Conservation (phyloP, 2,888 invertebrate genomes). For the Spodoptera littoralis region DNA sequence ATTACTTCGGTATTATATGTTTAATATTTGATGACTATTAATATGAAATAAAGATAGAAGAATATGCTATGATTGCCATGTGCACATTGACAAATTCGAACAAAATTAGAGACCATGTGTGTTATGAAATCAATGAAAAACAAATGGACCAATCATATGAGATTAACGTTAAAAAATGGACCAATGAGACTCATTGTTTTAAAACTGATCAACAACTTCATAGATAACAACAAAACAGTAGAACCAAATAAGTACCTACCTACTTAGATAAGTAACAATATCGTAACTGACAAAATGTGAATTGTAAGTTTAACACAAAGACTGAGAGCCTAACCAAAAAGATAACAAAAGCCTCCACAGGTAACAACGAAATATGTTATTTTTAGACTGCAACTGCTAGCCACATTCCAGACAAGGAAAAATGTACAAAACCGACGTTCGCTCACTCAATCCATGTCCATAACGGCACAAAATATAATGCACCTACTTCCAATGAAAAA, state of each 20-base stretch:
- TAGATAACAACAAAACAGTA: not conserved
- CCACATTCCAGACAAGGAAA: slow-evolving; percentile 43
- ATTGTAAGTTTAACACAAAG: slow-evolving; percentile 3
- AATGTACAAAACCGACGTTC: slow-evolving; percentile 30
- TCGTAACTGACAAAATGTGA: not conserved
- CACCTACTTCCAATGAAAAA: slow-evolving; percentile 31
- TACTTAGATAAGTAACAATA: not conserved
- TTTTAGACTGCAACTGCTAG: slow-evolving; percentile 43
- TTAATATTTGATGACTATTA: too few relatives aligned
- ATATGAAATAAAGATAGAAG: too few relatives aligned
- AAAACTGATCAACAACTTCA: not conserved
- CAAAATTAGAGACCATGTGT: too few relatives aligned
- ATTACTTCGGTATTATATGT: too few relatives aligned
- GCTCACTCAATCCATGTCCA: slow-evolving; percentile 4
- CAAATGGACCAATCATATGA: too few relatives aligned
- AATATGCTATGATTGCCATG: too few relatives aligned
- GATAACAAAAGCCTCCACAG: slow-evolving; percentile 12
- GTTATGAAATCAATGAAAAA: too few relatives aligned
- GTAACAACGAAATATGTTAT: slow-evolving; percentile 43
- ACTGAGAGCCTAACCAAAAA: slow-evolving; percentile 1
- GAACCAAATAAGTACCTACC: too few relatives aligned
- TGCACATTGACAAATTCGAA: too few relatives aligned
- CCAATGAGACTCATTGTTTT: too few relatives aligned
- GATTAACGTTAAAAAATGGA: too few relatives aligned
- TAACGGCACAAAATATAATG: slow-evolving; percentile 44